Percentiles rank a stretch among this genome's conserved stretches.
Conservation (phyloP, 2,113 vertebrate species). For the Mustela nigripes region DNA sequence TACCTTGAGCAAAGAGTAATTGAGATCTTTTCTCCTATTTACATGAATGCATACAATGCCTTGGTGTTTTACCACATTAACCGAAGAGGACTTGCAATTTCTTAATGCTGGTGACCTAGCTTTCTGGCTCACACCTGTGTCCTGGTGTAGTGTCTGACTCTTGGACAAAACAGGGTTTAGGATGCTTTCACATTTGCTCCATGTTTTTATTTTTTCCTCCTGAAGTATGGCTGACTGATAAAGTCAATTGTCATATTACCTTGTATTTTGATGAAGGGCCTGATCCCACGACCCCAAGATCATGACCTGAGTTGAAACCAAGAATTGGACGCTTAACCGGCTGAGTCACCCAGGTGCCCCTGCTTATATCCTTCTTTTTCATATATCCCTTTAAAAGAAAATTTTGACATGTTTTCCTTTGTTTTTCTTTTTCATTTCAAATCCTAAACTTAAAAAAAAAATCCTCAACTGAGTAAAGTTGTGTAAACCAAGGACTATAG, state of each 20-base stretch:
- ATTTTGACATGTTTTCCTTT: conserved; percentile 36
- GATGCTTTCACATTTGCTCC: neutral
- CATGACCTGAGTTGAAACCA: neutral
- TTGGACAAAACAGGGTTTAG: neutral
- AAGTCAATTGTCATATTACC: neutral
- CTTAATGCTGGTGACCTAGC: neutral
- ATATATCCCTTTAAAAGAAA: neutral
- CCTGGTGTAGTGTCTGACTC: neutral
- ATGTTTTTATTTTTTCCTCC: conserved; percentile 5
- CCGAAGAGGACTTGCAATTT: conserved; percentile 1
- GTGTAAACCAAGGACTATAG: neutral
- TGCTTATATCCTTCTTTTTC: neutral
- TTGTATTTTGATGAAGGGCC: neutral
- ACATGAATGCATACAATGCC: neutral
- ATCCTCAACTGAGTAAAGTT: neutral
- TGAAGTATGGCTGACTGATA: neutral
- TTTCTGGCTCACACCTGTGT: conserved; percentile 33
- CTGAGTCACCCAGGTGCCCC: neutral
- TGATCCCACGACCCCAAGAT: neutral
- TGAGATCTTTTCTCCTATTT: neutral
- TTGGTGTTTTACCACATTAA: neutral
- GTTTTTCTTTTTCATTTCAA: conserved; percentile 47
- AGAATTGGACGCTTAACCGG: neutral
- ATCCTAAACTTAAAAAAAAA: neutral
- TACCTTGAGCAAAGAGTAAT: neutral